A percentile compares a stretch with the other conserved stretches of the same genome.
Evolutionary conservation across 2,888 invertebrate genomes (phyloP).

Genomic region (Onthophagus sagittarius): DNA sequence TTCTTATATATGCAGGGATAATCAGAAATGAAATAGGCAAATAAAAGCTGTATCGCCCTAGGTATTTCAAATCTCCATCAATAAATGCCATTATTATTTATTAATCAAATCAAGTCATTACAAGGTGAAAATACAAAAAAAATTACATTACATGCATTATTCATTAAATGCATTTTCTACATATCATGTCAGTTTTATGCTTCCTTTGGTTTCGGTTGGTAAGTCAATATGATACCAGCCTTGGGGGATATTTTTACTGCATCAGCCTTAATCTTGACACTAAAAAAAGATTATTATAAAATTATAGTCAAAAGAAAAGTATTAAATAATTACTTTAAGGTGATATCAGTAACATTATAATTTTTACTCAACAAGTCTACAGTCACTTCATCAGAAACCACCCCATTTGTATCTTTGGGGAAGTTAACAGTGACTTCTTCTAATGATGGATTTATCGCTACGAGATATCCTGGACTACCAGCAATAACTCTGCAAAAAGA

Average conservation of each 20-base stretch:
- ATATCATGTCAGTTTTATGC: not conserved
- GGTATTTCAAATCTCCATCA: not conserved
- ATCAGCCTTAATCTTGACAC: slow-evolving; percentile 56
- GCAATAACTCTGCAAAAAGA: slow-evolving; percentile 58
- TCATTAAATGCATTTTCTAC: not conserved
- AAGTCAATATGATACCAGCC: slow-evolving; percentile 65
- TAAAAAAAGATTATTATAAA: slow-evolving; percentile 37
- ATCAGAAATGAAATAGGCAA: too few relatives aligned
- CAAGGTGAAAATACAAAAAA: not conserved
- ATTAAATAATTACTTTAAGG: slow-evolving; percentile 43
- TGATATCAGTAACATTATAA: slow-evolving; percentile 48
- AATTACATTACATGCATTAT: not conserved
- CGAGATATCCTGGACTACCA: slow-evolving; percentile 72
- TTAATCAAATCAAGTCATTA: not conserved
- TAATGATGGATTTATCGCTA: slow-evolving; percentile 64
- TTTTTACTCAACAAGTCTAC: slow-evolving; percentile 56
- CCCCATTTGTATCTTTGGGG: slow-evolving; percentile 44
- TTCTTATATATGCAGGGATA: too few relatives aligned
- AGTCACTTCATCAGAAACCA: slow-evolving; percentile 59
- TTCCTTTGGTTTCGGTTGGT: slow-evolving; percentile 55
- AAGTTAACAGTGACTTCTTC: slow-evolving; percentile 55
- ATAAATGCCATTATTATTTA: not conserved
- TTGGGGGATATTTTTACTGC: slow-evolving; percentile 58
- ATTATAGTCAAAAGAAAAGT: slow-evolving; percentile 10
- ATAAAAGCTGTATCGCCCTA: not conserved